Percentiles rank a stretch among this genome's conserved stretches.
These are phyloP conservation scores for Oxycera nigricornis DNA, from an alignment of 2,888 invertebrate genomes.

Conservation along the genomic window DNA sequence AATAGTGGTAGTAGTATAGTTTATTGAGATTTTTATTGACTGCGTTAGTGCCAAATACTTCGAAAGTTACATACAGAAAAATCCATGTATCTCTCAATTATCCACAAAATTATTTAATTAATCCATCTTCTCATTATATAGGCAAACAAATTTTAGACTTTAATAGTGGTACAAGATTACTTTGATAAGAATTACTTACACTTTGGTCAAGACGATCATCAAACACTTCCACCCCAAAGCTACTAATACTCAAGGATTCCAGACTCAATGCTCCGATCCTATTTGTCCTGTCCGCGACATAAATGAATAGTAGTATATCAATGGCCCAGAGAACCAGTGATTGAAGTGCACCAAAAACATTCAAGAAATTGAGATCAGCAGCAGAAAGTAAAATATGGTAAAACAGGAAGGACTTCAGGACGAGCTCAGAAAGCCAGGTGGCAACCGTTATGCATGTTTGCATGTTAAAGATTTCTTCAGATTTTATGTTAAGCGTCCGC, in stretches of 20 bases:
- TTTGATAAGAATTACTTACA: no score
- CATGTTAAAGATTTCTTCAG: background rate
- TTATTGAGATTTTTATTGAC: no score
- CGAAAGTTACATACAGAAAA: no score
- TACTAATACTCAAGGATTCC: background rate
- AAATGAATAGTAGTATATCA: background rate
- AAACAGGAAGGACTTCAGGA: background rate
- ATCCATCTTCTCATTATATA: no score
- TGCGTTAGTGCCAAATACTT: no score
- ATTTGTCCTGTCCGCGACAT: background rate
- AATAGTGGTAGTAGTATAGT: no score
- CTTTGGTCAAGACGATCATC: background rate
- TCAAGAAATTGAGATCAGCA: background rate
- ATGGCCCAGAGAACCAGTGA: background rate
- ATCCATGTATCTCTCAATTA: no score
- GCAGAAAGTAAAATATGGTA: background rate
- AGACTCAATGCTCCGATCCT: background rate
- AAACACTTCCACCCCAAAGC: background rate
- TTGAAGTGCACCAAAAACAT: background rate
- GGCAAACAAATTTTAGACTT: no score
- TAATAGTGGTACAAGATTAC: no score
- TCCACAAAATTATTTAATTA: no score
- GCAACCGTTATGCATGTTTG: background rate
- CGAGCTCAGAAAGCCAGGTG: background rate
- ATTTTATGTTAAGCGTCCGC: background rate